Evolutionary conservation across 1,140 invertebrate genomes (phyloP).

Genomic region (Trichoplusia ni): DNA sequence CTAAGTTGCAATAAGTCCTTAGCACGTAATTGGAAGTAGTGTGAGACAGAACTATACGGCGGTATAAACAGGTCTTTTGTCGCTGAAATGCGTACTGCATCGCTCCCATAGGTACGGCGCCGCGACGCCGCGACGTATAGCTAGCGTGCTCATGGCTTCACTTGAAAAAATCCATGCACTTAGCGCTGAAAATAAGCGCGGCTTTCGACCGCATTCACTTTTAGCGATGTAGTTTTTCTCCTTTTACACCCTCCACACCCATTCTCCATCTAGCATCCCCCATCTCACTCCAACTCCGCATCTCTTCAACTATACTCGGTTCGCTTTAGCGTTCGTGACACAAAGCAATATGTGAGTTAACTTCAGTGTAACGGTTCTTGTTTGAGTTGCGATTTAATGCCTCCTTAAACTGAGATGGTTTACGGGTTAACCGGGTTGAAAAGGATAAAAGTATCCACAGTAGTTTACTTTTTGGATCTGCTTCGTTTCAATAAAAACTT

Average conservation of each 20-base stretch:
- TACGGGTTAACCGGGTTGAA: conserved; percentile 77
- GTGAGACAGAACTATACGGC: neutral
- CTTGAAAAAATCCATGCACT: conserved; percentile 81
- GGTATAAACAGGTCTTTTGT: conserved; percentile 19
- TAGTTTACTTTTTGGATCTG: conserved; percentile 72
- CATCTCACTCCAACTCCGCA: conserved; percentile 62
- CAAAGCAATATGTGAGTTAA: conserved; percentile 81
- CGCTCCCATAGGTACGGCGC: conserved; percentile 39
- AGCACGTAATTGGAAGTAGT: neutral
- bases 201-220: conserved; percentile 81
- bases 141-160: conserved; percentile 61
- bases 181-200: conserved; percentile 77
- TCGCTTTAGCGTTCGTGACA: conserved; percentile 79
- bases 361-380: conserved; percentile 79
- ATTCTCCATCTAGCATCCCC: conserved; percentile 64
- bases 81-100: neutral
- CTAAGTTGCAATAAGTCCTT: neutral
- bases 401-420: conserved; percentile 81
- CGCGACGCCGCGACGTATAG: conserved; percentile 24
- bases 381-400: conserved; percentile 82
- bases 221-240: conserved; percentile 81
- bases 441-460: conserved; percentile 73
- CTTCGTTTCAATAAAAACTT: conserved; percentile 69
- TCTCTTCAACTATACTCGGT: conserved; percentile 59
- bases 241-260: conserved; percentile 77